Evolutionary conservation across 1,140 invertebrate genomes (phyloP).

Genomic region (Lordiphosa collinella): DNA sequence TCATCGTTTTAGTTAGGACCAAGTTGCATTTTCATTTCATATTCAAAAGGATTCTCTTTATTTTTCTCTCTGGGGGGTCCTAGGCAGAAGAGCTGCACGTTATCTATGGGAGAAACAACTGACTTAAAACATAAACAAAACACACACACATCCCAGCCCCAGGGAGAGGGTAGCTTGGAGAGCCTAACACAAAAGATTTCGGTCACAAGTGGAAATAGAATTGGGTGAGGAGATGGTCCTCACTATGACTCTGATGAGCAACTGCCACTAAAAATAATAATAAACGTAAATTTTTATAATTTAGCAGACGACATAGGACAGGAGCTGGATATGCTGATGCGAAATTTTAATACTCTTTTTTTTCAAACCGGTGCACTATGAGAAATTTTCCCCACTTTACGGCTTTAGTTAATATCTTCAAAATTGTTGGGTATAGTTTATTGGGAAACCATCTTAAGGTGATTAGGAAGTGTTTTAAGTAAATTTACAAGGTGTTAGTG

Average conservation of each 20-base stretch:
- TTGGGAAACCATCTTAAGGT: no score
- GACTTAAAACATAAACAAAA: constrained; percentile 59
- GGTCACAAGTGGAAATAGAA: constrained; percentile 27
- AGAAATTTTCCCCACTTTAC: no score
- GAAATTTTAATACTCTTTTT: constrained; percentile 24
- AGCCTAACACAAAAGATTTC: constrained; percentile 50
- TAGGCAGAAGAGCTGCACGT: constrained; percentile 31
- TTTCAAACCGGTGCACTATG: no score
- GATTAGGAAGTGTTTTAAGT: no score
- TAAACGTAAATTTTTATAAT: constrained; percentile 76
- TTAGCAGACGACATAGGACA: constrained; percentile 28
- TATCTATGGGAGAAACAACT: constrained; percentile 49
- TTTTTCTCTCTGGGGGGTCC: constrained; percentile 5
- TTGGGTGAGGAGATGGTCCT: constrained; percentile 7
- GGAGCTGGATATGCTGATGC: neutral
- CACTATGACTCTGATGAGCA: constrained; percentile 50
- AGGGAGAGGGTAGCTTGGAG: neutral
- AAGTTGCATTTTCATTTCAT: constrained; percentile 70
- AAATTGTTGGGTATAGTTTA: no score
- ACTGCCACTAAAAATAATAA: constrained; percentile 73
- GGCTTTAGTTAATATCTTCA: no score
- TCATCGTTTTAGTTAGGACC: constrained; percentile 28
- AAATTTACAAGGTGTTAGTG: no score
- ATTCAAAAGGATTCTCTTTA: constrained; percentile 51
- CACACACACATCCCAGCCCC: constrained; percentile 18